phyloP scores from a whole-genome alignment of 2,113 vertebrate genomes.

The Lophius piscatorius region DNA sequence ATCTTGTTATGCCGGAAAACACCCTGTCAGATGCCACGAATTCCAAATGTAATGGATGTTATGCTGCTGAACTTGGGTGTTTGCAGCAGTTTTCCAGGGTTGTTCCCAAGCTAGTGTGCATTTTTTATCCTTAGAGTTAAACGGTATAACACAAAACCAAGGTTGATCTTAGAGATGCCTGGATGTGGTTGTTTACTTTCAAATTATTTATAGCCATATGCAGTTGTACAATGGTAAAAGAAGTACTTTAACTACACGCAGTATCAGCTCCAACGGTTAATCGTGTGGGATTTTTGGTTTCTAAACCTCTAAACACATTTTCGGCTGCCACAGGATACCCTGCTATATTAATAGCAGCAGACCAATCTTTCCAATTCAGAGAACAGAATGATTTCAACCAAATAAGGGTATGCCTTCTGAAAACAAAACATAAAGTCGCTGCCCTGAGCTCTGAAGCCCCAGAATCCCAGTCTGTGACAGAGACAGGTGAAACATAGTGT shows the following conservation, averaged over 20 bases:
- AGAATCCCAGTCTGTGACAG: conserved; percentile 34
- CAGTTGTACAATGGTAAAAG: conserved; percentile 35
- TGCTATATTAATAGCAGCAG: conserved; percentile 59
- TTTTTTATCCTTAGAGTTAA: conserved; percentile 47
- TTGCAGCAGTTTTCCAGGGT: conserved; percentile 39
- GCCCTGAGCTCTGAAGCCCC: conserved; percentile 26
- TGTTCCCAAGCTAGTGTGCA: conserved; percentile 34
- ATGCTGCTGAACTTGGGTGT: conserved; percentile 73
- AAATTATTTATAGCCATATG: conserved; percentile 42
- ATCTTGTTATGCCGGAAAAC: conserved; percentile 81
- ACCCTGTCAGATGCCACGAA: conserved; percentile 80
- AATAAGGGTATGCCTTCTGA: conserved; percentile 64
- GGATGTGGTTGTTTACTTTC: conserved; percentile 45
- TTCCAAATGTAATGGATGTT: conserved; percentile 86
- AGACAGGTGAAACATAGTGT: conserved; percentile 38
- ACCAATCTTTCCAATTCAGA: conserved; percentile 46
- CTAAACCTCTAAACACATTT: conserved; percentile 33
- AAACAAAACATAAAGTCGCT: conserved; percentile 55
- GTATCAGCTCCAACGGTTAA: conserved; percentile 21
- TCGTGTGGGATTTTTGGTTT: conserved; percentile 39
- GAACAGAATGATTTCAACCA: conserved; percentile 55
- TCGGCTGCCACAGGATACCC: conserved; percentile 12
- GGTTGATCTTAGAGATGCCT: conserved; percentile 7
- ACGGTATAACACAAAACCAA: conserved; percentile 44
- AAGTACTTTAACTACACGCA: conserved; percentile 17